Evolutionary conservation across 2,888 invertebrate genomes (phyloP).

Genomic region (Caenorhabditis sp.): DNA sequence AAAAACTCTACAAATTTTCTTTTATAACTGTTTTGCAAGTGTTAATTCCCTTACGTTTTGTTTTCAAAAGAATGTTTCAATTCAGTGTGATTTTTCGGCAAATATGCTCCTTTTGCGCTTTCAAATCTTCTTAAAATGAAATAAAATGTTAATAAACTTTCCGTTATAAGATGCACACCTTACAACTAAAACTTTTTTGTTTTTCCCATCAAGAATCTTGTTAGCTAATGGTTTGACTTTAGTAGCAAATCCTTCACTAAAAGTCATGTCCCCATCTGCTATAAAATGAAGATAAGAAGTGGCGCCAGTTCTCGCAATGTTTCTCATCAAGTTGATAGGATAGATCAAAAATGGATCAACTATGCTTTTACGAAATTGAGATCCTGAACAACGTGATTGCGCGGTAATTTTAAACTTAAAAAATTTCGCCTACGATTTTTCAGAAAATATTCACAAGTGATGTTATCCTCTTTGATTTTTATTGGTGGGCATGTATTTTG

Average conservation of each 20-base stretch:
- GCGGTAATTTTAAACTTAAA: not conserved
- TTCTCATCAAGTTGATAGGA: conserved; percentile 73
- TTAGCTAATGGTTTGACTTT: conserved; percentile 54
- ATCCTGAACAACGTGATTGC: conserved; percentile 15
- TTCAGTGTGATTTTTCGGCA: conserved; percentile 20
- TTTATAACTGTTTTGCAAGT: no score
- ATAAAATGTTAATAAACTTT: not conserved
- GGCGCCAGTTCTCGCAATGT: conserved; percentile 69
- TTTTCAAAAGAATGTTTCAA: conserved; percentile 28
- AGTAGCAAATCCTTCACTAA: conserved; percentile 51
- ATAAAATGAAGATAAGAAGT: conserved; percentile 67
- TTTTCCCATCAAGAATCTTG: conserved; percentile 57
- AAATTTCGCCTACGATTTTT: conserved; percentile 2
- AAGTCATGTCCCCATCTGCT: conserved; percentile 67
- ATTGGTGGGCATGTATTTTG: conserved; percentile 50
- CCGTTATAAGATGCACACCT: conserved; percentile 21
- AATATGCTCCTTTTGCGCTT: not conserved
- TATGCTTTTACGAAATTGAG: conserved; percentile 5
- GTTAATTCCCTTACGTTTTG: conserved; percentile 51
- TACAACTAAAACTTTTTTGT: conserved; percentile 53
- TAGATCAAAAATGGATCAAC: conserved; percentile 66
- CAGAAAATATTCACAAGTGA: conserved; percentile 29
- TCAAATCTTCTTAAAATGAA: conserved; percentile 65
- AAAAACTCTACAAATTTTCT: conserved; percentile 69
- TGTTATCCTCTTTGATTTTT: conserved; percentile 5